Conservation (phyloP, 2,888 invertebrate species). For the Phyllotreta cruciferae region DNA sequence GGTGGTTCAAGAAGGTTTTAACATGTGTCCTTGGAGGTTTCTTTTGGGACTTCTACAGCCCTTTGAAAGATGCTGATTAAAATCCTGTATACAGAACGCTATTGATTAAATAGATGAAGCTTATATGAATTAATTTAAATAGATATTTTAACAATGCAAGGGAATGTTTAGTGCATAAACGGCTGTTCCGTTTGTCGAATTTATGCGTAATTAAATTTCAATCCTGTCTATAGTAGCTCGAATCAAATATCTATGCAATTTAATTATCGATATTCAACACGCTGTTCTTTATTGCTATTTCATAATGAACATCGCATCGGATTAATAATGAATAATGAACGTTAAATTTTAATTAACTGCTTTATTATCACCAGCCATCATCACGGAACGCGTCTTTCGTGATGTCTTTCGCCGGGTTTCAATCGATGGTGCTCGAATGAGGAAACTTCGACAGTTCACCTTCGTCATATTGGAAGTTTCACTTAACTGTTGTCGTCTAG, state of each 20-base stretch:
- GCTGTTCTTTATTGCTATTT: slow-evolving; percentile 24
- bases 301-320: slow-evolving; percentile 15
- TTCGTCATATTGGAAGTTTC: too few relatives aligned
- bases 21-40: too few relatives aligned
- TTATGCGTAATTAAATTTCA: slow-evolving; percentile 30
- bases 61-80: too few relatives aligned
- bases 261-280: slow-evolving; percentile 26
- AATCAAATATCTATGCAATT: slow-evolving; percentile 32
- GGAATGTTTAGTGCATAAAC: background rate
- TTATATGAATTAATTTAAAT: slow-evolving; percentile 13
- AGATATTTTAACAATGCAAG: background rate
- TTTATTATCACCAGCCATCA: too few relatives aligned
- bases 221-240: slow-evolving; percentile 30
- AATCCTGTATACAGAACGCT: too few relatives aligned
- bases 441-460: too few relatives aligned
- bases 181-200: slow-evolving; percentile 8
- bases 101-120: background rate
- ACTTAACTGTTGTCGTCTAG: too few relatives aligned
- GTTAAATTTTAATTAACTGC: slow-evolving; percentile 21
- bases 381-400: too few relatives aligned
- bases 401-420: too few relatives aligned
- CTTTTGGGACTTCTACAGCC: too few relatives aligned
- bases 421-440: too few relatives aligned
- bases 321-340: slow-evolving; percentile 22
- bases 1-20: too few relatives aligned